Conservation (phyloP, 2,888 invertebrate genomes). For the Xestia rhomboidea region DNA sequence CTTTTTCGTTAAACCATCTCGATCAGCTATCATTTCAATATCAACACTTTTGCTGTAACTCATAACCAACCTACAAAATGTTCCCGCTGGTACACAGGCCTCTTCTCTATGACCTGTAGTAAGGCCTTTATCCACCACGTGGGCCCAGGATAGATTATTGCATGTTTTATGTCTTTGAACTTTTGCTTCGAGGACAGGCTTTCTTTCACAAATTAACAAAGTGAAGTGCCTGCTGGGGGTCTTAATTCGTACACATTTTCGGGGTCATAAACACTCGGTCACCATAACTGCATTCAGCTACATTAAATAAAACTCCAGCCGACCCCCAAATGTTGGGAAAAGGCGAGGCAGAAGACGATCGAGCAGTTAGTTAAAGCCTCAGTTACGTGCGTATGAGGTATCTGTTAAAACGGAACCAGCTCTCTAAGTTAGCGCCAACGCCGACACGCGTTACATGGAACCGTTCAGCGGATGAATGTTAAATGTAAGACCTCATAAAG, state of each 20-base stretch:
- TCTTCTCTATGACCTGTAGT: not conserved
- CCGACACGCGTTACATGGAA: constrained; percentile 13
- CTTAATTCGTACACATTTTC: not conserved
- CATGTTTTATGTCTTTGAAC: not conserved
- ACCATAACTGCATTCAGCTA: too few relatives aligned
- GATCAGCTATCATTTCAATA: not conserved
- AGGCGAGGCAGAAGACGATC: not conserved
- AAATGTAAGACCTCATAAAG: constrained; percentile 16
- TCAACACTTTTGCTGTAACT: not conserved
- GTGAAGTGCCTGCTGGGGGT: not conserved
- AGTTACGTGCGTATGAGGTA: not conserved
- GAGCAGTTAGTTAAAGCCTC: not conserved
- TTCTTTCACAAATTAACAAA: not conserved
- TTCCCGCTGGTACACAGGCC: not conserved
- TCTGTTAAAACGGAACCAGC: constrained; percentile 30
- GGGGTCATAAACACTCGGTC: not conserved
- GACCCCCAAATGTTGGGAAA: not conserved
- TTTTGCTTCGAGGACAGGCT: too few relatives aligned
- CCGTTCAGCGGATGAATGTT: constrained; percentile 33
- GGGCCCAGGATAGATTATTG: not conserved
- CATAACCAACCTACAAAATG: not conserved
- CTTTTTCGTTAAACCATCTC: not conserved
- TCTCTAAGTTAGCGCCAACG: constrained; percentile 43
- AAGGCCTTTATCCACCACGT: not conserved
- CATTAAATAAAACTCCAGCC: not conserved